phyloP scores from a whole-genome alignment of 2,113 vertebrate genomes.

The Panthera uncia region DNA sequence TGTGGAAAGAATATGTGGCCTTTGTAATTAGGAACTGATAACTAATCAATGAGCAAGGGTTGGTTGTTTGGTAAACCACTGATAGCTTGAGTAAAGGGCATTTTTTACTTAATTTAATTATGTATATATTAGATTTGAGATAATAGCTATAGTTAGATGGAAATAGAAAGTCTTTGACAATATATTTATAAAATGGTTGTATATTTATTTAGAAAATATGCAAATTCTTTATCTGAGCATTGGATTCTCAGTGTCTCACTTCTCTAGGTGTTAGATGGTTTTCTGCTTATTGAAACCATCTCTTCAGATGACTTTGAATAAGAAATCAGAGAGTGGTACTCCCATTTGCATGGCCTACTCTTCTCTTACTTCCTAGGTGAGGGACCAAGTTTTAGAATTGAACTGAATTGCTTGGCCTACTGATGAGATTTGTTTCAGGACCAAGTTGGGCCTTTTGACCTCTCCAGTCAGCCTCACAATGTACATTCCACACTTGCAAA shows the following conservation, averaged over 20 bases:
- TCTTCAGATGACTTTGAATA: background rate
- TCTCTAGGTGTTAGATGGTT: background rate
- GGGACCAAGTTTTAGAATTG: background rate
- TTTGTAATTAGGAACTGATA: constrained; percentile 57
- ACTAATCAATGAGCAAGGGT: constrained; percentile 39
- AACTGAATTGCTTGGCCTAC: background rate
- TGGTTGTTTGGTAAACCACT: constrained; percentile 40
- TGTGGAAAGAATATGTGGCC: background rate
- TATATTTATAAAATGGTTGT: background rate
- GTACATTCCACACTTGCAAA: background rate
- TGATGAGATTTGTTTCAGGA: background rate
- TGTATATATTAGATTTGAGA: constrained; percentile 45
- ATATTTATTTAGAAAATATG: background rate
- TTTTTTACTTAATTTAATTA: constrained; percentile 28
- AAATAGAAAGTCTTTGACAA: constrained; percentile 12
- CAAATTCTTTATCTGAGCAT: background rate
- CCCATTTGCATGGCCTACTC: background rate
- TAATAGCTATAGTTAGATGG: constrained; percentile 19
- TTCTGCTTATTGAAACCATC: background rate
- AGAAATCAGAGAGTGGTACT: background rate
- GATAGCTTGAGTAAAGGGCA: constrained; percentile 11
- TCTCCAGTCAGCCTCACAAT: background rate
- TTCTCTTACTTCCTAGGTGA: background rate
- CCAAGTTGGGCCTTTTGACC: background rate
- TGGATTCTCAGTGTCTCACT: background rate